Percentiles rank a stretch among this genome's conserved stretches.
Conservation (phyloP, 2,113 vertebrate species). For the Murina feae region DNA sequence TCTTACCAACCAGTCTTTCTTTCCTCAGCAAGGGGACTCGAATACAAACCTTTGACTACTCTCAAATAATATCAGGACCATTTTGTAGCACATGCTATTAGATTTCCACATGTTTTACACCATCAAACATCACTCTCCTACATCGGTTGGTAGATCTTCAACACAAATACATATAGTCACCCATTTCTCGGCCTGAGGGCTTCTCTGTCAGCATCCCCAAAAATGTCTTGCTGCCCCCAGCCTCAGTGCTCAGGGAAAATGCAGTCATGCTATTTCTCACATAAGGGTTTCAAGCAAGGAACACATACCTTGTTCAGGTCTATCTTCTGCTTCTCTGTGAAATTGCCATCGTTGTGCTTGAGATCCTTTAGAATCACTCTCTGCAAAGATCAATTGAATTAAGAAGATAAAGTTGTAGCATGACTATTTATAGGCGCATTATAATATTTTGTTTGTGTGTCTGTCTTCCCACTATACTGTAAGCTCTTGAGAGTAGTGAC, state of each 20-base stretch:
- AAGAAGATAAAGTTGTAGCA: neutral
- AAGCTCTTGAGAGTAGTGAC: neutral
- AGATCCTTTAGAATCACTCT: slow-evolving; percentile 94
- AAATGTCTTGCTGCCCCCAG: neutral
- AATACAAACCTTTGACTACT: neutral
- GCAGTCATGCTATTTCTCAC: neutral
- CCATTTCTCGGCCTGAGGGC: neutral
- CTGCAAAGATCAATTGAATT: slow-evolving; percentile 77
- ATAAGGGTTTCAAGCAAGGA: neutral
- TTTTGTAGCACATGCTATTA: neutral
- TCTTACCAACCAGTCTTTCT: neutral
- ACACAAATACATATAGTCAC: neutral
- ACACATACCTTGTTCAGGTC: slow-evolving; percentile 91
- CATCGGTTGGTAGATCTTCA: neutral
- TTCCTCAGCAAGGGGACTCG: neutral
- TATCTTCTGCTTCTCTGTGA: slow-evolving; percentile 91
- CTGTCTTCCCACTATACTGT: neutral
- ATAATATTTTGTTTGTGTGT: neutral
- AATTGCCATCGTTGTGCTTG: slow-evolving; percentile 89
- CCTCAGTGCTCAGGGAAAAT: neutral
- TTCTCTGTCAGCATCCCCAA: neutral
- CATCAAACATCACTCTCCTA: neutral
- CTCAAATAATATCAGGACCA: neutral
- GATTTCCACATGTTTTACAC: neutral
- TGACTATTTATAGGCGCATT: neutral